Percentiles rank a stretch among this genome's conserved stretches.
These are phyloP conservation scores for Musca domestica DNA, from an alignment of 1,140 invertebrate genomes.

Conservation along the genomic window DNA sequence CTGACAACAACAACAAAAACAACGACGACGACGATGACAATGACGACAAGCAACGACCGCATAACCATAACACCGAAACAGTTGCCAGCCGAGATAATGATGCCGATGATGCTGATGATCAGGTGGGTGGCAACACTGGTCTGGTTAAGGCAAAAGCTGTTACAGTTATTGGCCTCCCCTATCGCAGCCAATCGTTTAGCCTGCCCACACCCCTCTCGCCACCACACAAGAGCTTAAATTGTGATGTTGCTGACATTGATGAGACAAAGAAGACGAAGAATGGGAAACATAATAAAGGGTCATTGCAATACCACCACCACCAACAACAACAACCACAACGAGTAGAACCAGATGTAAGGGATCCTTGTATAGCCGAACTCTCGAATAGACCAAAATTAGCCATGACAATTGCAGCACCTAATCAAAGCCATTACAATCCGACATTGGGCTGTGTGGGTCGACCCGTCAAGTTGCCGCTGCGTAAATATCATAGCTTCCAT, in stretches of 20 bases:
- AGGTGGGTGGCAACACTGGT: neutral
- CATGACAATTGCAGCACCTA: constrained; percentile 29
- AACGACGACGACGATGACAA: constrained; percentile 6
- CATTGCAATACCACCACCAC: neutral
- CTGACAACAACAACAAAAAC: constrained; percentile 16
- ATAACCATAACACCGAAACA: constrained; percentile 33
- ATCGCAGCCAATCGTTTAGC: neutral
- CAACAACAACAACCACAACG: neutral
- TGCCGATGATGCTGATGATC: constrained; percentile 24
- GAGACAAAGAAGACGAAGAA: neutral
- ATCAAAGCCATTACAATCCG: constrained; percentile 24
- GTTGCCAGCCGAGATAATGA: constrained; percentile 22
- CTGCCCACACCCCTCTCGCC: too few relatives aligned
- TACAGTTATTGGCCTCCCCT: too few relatives aligned
- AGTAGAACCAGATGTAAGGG: neutral
- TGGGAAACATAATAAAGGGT: neutral
- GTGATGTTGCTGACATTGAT: constrained; percentile 5
- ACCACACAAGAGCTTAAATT: constrained; percentile 7
- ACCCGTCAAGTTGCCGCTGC: constrained; percentile 59
- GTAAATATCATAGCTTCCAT: constrained; percentile 69
- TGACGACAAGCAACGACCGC: constrained; percentile 35
- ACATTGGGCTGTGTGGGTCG: constrained; percentile 39
- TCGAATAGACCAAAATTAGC: constrained; percentile 50
- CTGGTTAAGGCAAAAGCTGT: too few relatives aligned
- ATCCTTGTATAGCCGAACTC: constrained; percentile 34